A percentile compares a stretch with the other conserved stretches of the same genome.
These are phyloP conservation scores for Drosophila kurseongensis DNA, from an alignment of 1,140 invertebrate species.

Conservation along the genomic window DNA sequence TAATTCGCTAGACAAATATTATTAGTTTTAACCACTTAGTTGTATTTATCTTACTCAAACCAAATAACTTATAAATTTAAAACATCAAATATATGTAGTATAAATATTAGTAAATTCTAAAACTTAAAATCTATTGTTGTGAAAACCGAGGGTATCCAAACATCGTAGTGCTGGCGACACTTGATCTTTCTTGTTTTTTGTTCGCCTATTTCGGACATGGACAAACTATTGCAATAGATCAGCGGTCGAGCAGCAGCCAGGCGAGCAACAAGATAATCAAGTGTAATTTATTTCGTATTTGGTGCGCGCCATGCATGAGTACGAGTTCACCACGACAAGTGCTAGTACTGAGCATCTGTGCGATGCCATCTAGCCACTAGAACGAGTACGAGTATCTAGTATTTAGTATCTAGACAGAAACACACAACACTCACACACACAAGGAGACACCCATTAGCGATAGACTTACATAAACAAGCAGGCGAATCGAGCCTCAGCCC, in stretches of 20 bases:
- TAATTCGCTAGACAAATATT: too few relatives aligned
- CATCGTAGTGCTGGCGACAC: background rate
- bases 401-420: conserved; percentile 37
- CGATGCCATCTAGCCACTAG: conserved; percentile 36
- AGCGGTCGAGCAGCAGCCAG: conserved; percentile 50
- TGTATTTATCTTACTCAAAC: too few relatives aligned
- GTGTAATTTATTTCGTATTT: conserved; percentile 84
- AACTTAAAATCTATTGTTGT: background rate
- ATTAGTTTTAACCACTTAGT: too few relatives aligned
- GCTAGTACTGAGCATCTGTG: conserved; percentile 36
- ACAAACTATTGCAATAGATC: conserved; percentile 56
- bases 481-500: conserved; percentile 49
- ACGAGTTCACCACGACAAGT: conserved; percentile 32
- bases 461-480: conserved; percentile 43
- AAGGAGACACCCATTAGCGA: conserved; percentile 17
- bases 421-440: conserved; percentile 7
- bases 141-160: conserved; percentile 4
- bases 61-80: too few relatives aligned
- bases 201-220: conserved; percentile 53
- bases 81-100: too few relatives aligned
- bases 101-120: too few relatives aligned
- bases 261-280: conserved; percentile 83
- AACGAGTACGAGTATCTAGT: conserved; percentile 31
- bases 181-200: conserved; percentile 66
- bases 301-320: conserved; percentile 75